These are phyloP conservation scores for Pocota personata DNA, from an alignment of 2,888 invertebrate genomes.

Conservation along the genomic window DNA sequence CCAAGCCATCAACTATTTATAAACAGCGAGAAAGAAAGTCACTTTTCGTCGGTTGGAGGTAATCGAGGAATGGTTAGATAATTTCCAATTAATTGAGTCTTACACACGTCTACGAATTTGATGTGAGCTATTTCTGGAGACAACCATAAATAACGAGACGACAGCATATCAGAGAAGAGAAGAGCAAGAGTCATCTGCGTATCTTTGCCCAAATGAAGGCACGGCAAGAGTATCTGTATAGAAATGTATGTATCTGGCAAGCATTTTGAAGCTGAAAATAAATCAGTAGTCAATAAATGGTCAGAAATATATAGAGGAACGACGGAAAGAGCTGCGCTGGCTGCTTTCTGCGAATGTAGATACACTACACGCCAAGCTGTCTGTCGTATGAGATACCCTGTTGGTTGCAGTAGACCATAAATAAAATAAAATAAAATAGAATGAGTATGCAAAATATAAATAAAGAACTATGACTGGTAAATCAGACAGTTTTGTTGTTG, in stretches of 20 bases:
- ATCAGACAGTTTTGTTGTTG: not conserved
- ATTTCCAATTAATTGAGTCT: slow-evolving; percentile 69
- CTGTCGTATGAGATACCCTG: slow-evolving; percentile 65
- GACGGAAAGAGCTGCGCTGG: slow-evolving; percentile 9
- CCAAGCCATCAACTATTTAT: slow-evolving; percentile 35
- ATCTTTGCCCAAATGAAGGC: slow-evolving; percentile 64
- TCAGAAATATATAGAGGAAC: slow-evolving; percentile 43
- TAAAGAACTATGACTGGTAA: slow-evolving; percentile 55
- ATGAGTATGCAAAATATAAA: slow-evolving; percentile 65
- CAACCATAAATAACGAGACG: slow-evolving; percentile 56
- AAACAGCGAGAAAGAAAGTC: slow-evolving; percentile 20
- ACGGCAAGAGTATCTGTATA: slow-evolving; percentile 28
- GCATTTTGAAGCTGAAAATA: slow-evolving; percentile 69
- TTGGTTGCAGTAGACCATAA: slow-evolving; percentile 63
- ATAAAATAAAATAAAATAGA: slow-evolving; percentile 52
- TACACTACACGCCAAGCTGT: slow-evolving; percentile 64
- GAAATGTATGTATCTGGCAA: slow-evolving; percentile 47
- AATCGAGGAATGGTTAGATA: slow-evolving; percentile 55
- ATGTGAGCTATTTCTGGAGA: slow-evolving; percentile 61
- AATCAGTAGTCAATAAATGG: slow-evolving; percentile 72
- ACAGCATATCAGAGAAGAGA: not conserved
- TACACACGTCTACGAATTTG: slow-evolving; percentile 57
- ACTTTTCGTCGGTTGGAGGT: slow-evolving; percentile 29
- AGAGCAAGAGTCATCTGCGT: slow-evolving; percentile 30
- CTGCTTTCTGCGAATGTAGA: slow-evolving; percentile 27